Percentiles rank a stretch among this genome's conserved stretches.
These are phyloP conservation scores for Thelaira solivaga DNA, from an alignment of 2,888 invertebrate species.

Conservation along the genomic window DNA sequence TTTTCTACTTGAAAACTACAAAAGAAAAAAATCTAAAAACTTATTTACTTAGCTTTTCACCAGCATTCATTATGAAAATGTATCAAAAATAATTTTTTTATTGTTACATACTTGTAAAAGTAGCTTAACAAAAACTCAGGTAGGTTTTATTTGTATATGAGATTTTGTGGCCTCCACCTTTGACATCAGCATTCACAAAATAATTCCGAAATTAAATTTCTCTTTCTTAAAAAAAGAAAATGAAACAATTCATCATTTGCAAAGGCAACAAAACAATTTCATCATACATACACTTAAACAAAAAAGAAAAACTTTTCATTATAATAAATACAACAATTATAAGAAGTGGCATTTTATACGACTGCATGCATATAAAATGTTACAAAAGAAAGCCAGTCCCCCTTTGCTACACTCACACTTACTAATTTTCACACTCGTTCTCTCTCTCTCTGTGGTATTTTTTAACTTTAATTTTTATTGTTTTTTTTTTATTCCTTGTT, in stretches of 20 bases:
- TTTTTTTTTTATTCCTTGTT: not conserved
- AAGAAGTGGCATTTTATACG: constrained; percentile 40
- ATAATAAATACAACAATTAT: constrained; percentile 48
- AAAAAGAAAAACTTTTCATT: constrained; percentile 30
- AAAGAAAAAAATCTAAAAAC: not conserved
- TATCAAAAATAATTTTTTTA: not conserved
- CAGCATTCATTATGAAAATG: not conserved
- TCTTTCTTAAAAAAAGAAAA: constrained; percentile 7
- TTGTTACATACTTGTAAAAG: too few relatives aligned
- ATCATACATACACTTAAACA: not conserved
- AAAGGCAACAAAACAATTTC: constrained; percentile 16
- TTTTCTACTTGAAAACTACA: not conserved
- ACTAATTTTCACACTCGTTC: constrained; percentile 19
- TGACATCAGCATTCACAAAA: constrained; percentile 1
- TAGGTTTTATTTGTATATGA: constrained; percentile 18
- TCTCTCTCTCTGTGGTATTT: too few relatives aligned
- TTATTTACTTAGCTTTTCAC: not conserved
- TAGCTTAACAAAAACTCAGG: constrained; percentile 19
- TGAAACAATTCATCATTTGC: too few relatives aligned
- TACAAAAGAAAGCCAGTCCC: not conserved
- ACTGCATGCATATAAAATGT: not conserved
- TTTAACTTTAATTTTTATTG: constrained; percentile 33
- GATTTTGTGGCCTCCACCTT: not conserved
- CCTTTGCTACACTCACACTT: not conserved
- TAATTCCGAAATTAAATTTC: constrained; percentile 37